phyloP scores from a whole-genome alignment of 1,140 invertebrate species.

The Popillia japonica region DNA sequence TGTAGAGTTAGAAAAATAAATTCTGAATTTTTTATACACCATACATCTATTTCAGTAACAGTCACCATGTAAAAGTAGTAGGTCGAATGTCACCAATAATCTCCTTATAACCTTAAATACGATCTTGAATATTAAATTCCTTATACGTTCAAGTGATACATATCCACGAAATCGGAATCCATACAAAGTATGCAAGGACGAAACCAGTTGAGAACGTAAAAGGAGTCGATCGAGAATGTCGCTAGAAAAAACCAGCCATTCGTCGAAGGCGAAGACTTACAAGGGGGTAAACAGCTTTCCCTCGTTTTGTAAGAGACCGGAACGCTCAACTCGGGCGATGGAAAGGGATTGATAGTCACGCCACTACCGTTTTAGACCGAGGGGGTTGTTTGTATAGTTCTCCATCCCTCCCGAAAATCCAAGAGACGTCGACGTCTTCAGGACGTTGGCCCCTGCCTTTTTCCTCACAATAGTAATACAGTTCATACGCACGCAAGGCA shows the following conservation, averaged over 20 bases:
- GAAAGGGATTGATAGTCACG: not conserved
- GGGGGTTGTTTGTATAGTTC: constrained; percentile 12
- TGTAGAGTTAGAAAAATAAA: too few relatives aligned
- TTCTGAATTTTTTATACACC: too few relatives aligned
- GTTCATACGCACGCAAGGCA: constrained; percentile 21
- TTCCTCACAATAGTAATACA: not conserved
- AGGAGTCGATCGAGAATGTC: not conserved
- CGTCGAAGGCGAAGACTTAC: not conserved
- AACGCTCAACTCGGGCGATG: not conserved
- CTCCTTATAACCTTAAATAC: not conserved
- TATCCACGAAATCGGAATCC: not conserved
- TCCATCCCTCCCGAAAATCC: not conserved
- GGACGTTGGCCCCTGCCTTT: constrained; percentile 23
- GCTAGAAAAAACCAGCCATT: not conserved
- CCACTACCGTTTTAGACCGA: not conserved
- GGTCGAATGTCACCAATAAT: not conserved
- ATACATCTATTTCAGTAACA: too few relatives aligned
- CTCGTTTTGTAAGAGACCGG: not conserved
- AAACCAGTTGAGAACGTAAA: not conserved
- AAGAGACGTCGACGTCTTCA: constrained; percentile 2
- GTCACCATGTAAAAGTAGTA: too few relatives aligned
- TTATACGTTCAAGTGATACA: not conserved
- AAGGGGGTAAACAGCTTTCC: constrained; percentile 11
- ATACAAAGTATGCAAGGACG: constrained; percentile 10
- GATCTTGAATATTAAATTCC: not conserved